These are phyloP conservation scores for Teleogryllus occipitalis DNA, from an alignment of 1,140 invertebrate species.

Conservation along the genomic window DNA sequence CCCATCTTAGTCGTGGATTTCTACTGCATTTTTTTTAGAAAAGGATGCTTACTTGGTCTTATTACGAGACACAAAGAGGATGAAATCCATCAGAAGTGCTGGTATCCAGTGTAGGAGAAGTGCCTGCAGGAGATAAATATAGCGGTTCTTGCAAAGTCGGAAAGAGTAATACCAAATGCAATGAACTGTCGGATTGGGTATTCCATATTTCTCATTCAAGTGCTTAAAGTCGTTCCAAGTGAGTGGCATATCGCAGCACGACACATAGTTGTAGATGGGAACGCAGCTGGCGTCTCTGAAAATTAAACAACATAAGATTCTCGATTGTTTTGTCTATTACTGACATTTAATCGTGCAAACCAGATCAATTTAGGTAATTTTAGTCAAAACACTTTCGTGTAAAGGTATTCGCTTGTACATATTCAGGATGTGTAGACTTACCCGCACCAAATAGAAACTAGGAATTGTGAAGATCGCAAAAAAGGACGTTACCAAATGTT, in stretches of 20 bases:
- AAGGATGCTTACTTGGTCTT: slow-evolving; percentile 49
- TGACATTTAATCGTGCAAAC: neutral
- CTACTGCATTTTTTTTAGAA: neutral
- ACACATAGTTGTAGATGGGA: slow-evolving; percentile 42
- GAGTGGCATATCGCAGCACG: slow-evolving; percentile 35
- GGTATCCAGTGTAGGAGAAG: slow-evolving; percentile 55
- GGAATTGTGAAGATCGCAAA: too few relatives aligned
- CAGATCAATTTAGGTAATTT: too few relatives aligned
- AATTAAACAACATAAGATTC: slow-evolving; percentile 17
- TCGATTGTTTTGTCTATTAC: neutral
- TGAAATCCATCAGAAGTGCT: slow-evolving; percentile 54
- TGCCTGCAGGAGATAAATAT: slow-evolving; percentile 42
- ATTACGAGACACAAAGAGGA: slow-evolving; percentile 48
- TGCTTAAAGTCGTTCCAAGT: slow-evolving; percentile 42
- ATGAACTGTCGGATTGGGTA: slow-evolving; percentile 34
- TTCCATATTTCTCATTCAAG: slow-evolving; percentile 36
- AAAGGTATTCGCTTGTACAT: too few relatives aligned
- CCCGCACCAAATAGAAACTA: too few relatives aligned
- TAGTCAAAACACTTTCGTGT: too few relatives aligned
- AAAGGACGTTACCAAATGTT: too few relatives aligned
- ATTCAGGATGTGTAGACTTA: too few relatives aligned
- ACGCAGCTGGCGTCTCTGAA: slow-evolving; percentile 34
- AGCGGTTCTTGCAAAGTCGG: slow-evolving; percentile 42
- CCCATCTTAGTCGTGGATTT: neutral
- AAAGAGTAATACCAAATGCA: slow-evolving; percentile 48